These are phyloP conservation scores for Lasioglossum calceatum DNA, from an alignment of 2,888 invertebrate species.

Conservation along the genomic window DNA sequence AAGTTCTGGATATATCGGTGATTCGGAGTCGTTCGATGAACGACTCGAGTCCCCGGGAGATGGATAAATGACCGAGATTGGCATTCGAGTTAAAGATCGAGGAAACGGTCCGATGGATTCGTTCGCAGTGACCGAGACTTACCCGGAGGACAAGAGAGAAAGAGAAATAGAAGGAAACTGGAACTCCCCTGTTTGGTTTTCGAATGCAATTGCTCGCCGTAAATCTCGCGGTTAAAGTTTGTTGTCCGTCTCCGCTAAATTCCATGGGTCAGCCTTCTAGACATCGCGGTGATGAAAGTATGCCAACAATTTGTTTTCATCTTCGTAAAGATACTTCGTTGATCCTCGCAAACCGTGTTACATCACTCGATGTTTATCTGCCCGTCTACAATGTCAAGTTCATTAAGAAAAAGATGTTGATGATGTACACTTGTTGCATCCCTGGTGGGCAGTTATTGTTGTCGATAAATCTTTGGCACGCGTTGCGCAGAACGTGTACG, in stretches of 20 bases:
- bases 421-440: constrained; percentile 31
- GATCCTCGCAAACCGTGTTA: background rate
- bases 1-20: constrained; percentile 65
- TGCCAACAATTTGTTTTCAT: constrained; percentile 35
- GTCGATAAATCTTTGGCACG: background rate
- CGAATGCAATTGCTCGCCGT: constrained; percentile 73
- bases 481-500: background rate
- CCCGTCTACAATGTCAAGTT: constrained; percentile 1
- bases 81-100: constrained; percentile 69
- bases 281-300: constrained; percentile 43
- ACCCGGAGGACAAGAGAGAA: background rate
- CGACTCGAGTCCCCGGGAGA: constrained; percentile 52
- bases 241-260: constrained; percentile 67
- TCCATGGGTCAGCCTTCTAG: constrained; percentile 61
- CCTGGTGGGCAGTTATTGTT: constrained; percentile 5
- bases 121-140: background rate
- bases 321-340: background rate
- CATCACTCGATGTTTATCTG: background rate
- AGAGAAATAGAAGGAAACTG: background rate
- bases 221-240: constrained; percentile 77
- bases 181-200: constrained; percentile 72
- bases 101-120: constrained; percentile 34
- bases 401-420: background rate
- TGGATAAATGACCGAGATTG: constrained; percentile 71
- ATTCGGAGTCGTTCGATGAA: constrained; percentile 51